Evolutionary conservation across 53 echinoderm and acorn worm species (phyloP).

Genomic region (Luidia sarsii): DNA sequence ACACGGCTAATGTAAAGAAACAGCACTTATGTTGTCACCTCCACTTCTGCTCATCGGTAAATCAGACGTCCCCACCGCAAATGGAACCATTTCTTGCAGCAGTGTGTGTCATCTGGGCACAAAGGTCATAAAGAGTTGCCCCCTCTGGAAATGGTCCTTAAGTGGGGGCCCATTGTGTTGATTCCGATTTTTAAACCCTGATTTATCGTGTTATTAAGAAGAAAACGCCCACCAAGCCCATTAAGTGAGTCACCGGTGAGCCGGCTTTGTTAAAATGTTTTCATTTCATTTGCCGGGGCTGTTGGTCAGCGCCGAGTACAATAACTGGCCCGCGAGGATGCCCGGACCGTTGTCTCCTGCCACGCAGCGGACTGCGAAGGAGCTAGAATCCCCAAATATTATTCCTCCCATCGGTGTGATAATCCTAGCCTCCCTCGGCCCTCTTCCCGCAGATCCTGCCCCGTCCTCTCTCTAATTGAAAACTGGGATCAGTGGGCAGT

Average conservation of each 20-base stretch:
- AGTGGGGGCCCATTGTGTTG: conserved; percentile 43
- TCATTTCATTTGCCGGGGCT: conserved; percentile 45
- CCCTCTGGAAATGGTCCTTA: conserved; percentile 31
- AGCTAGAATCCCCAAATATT: conserved; percentile 44
- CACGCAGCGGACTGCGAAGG: too few species aligned
- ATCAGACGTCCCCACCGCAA: conserved; percentile 12
- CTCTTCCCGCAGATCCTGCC: conserved; percentile 32
- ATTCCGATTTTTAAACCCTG: conserved; percentile 34
- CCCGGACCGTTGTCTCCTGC: too few species aligned
- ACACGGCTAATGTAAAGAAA: too few species aligned
- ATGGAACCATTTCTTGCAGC: conserved; percentile 39
- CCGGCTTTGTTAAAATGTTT: conserved; percentile 63
- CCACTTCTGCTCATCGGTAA: background rate
- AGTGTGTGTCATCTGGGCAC: background rate
- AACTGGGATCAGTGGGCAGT: conserved; percentile 3
- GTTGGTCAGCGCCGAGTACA: conserved; percentile 11
- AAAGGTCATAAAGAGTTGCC: conserved; percentile 18
- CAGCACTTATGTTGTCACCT: too few species aligned
- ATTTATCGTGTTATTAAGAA: conserved; percentile 50
- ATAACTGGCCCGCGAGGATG: conserved; percentile 29
- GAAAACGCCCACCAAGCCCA: conserved; percentile 1
- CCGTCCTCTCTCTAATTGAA: conserved; percentile 13
- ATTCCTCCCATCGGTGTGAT: conserved; percentile 22
- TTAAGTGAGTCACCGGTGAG: conserved; percentile 49
- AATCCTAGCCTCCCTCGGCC: conserved; percentile 44